Percentiles rank a stretch among this genome's conserved stretches.
Conservation (phyloP, 2,888 invertebrate species). For the Oligia fasciuncula region DNA sequence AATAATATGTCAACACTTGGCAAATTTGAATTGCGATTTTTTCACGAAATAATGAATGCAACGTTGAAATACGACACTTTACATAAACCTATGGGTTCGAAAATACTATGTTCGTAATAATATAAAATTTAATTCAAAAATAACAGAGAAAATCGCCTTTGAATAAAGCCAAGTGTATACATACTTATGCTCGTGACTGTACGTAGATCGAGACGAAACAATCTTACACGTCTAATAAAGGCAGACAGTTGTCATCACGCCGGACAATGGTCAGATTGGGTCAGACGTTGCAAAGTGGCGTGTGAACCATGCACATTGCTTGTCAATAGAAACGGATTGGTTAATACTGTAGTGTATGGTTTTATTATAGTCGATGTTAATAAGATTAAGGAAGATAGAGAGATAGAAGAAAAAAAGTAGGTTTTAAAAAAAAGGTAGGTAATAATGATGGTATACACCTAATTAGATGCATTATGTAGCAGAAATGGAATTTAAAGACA, state of each 20-base stretch:
- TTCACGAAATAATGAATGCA: too few species aligned
- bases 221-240: constrained; percentile 59
- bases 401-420: background rate
- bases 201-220: constrained; percentile 31
- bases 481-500: background rate
- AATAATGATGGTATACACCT: background rate
- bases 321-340: constrained; percentile 36
- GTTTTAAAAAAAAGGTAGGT: background rate
- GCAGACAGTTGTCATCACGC: constrained; percentile 59
- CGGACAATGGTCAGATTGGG: constrained; percentile 63
- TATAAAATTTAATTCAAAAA: too few species aligned
- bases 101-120: too few species aligned
- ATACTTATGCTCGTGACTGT: too few species aligned
- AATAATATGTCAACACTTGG: too few species aligned
- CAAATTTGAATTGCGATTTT: too few species aligned
- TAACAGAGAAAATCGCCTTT: too few species aligned
- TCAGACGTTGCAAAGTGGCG: constrained; percentile 65
- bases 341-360: background rate
- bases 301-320: constrained; percentile 53
- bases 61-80: too few species aligned
- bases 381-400: background rate
- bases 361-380: background rate
- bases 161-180: too few species aligned
- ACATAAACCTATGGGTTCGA: too few species aligned
- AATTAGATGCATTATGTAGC: background rate